These are phyloP conservation scores for Neosalanx taihuensis DNA, from an alignment of 2,797 vertebrate genomes.

Conservation along the genomic window DNA sequence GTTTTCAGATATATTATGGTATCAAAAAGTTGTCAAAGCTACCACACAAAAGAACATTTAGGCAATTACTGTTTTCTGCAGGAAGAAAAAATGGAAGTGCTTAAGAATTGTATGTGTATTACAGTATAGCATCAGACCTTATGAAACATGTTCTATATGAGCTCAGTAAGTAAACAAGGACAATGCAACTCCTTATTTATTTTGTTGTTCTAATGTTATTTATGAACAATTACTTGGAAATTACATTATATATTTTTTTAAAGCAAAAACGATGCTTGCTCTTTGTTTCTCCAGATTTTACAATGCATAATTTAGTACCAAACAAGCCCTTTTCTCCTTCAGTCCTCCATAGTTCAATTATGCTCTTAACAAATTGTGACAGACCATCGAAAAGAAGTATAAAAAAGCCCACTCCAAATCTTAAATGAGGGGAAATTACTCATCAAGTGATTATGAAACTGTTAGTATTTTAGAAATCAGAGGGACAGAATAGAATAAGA, in stretches of 20 bases:
- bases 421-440: slow-evolving; percentile 80
- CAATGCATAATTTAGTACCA: background rate
- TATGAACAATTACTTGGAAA: no score
- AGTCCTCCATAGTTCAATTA: slow-evolving; percentile 51
- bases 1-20: slow-evolving; percentile 86
- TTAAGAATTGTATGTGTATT: background rate
- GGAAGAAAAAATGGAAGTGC: background rate
- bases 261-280: background rate
- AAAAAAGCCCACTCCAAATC: slow-evolving; percentile 61
- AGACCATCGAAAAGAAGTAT: slow-evolving; percentile 48
- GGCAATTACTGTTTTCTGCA: background rate
- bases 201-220: no score
- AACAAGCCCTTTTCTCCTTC: slow-evolving; percentile 28
- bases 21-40: no score
- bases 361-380: slow-evolving; percentile 57
- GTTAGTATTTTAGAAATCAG: slow-evolving; percentile 81
- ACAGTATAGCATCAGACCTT: background rate
- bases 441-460: slow-evolving; percentile 78
- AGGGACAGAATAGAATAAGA: slow-evolving; percentile 62
- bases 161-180: background rate
- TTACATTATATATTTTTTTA: no score
- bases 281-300: background rate
- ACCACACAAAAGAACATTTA: no score
- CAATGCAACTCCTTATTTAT: background rate
- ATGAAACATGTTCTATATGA: background rate